These are phyloP conservation scores for Litocranius walleri DNA, from an alignment of 2,113 vertebrate genomes.

Conservation along the genomic window DNA sequence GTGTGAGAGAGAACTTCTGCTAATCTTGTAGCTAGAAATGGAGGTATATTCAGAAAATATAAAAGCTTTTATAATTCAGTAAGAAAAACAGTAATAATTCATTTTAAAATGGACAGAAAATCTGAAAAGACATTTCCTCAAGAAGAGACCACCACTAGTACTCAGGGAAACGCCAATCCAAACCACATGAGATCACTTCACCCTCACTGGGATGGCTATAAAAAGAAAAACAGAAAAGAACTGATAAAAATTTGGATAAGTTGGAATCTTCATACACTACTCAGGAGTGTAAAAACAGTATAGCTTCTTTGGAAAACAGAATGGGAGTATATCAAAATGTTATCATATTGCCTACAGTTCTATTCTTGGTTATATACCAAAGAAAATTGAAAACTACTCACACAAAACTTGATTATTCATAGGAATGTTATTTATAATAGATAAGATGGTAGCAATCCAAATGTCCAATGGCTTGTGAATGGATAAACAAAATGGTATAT, in stretches of 20 bases:
- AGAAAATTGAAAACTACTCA: background rate
- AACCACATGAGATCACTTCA: background rate
- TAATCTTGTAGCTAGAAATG: background rate
- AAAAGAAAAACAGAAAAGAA: background rate
- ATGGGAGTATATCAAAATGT: background rate
- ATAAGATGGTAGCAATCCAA: background rate
- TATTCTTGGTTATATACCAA: background rate
- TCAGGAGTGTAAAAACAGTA: background rate
- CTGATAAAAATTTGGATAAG: background rate
- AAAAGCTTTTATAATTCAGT: background rate
- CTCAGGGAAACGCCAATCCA: background rate
- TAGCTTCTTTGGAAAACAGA: background rate
- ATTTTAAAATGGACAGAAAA: background rate
- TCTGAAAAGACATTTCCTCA: background rate
- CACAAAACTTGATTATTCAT: background rate
- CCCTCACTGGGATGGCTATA: background rate
- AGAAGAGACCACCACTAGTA: background rate
- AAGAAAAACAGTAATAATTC: background rate
- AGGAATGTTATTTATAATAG: background rate
- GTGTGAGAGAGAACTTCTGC: background rate
- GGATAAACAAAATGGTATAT: background rate
- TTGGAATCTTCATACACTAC: background rate
- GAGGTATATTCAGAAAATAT: background rate
- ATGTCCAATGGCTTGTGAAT: background rate
- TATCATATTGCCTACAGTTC: background rate